phyloP scores from a whole-genome alignment of 2,797 vertebrate species.

The Melanotaenia boesemani region DNA sequence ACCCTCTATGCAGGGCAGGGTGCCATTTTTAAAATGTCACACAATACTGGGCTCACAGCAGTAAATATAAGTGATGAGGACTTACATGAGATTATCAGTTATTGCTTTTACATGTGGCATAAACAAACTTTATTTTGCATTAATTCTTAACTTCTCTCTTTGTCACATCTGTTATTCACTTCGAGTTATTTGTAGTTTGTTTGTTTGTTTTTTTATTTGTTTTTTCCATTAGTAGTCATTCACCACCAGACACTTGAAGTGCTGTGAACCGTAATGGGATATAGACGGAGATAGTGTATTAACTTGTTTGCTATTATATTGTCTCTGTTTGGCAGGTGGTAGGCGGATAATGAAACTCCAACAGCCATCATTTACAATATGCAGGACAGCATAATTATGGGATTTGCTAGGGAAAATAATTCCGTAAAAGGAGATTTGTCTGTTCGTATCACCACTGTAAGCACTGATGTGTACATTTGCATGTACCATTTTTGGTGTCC shows the following conservation, averaged over 20 bases:
- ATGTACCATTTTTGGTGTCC: conserved; percentile 20
- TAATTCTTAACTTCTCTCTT: not conserved
- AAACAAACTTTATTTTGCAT: conserved; percentile 10
- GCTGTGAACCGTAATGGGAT: conserved; percentile 67
- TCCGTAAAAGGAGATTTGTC: conserved; percentile 47
- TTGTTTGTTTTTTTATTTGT: conserved; percentile 19
- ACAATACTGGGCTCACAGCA: not conserved
- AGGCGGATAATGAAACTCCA: conserved; percentile 71
- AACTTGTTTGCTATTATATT: conserved; percentile 61
- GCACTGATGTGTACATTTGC: not conserved
- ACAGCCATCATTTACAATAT: conserved; percentile 72
- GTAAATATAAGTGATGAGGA: conserved; percentile 14
- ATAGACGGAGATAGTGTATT: conserved; percentile 75
- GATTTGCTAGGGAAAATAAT: conserved; percentile 45
- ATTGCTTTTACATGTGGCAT: not conserved
- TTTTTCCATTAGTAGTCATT: conserved; percentile 45
- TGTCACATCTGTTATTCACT: conserved; percentile 18
- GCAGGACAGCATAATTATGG: conserved; percentile 61
- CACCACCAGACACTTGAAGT: conserved; percentile 39
- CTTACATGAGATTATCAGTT: not conserved
- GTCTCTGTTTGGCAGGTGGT: conserved; percentile 56
- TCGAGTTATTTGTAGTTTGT: not conserved
- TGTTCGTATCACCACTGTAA: conserved; percentile 12
- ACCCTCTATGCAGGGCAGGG: conserved; percentile 3
- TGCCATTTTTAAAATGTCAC: conserved; percentile 37